Percentiles rank a stretch among this genome's conserved stretches.
phyloP scores from a whole-genome alignment of 1,140 invertebrate species.

The Lordiphosa mommai region DNA sequence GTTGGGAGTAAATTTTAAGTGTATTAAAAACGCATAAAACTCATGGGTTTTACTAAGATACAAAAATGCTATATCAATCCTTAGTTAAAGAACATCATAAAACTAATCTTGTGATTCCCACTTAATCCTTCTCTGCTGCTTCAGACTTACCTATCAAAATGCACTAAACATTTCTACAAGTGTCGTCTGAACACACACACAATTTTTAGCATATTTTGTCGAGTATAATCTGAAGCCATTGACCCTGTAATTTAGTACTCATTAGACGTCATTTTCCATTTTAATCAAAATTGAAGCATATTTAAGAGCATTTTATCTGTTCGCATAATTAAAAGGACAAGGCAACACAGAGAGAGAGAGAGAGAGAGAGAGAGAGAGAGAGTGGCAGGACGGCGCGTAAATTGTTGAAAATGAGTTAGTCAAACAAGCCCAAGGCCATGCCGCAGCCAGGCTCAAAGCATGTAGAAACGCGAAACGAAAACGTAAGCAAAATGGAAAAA shows the following conservation, averaged over 20 bases:
- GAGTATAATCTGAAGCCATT: neutral
- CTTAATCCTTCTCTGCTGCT: too few species aligned
- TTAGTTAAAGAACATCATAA: too few species aligned
- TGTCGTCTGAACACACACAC: too few species aligned
- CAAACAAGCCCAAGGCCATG: slow-evolving; percentile 66
- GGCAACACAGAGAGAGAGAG: neutral
- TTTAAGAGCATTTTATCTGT: slow-evolving; percentile 64
- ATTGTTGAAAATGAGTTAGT: slow-evolving; percentile 74
- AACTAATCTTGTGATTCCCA: too few species aligned
- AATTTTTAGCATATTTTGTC: too few species aligned
- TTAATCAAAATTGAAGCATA: slow-evolving; percentile 41
- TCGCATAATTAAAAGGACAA: slow-evolving; percentile 54
- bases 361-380: too few species aligned
- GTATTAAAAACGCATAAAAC: too few species aligned
- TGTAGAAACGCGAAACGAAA: slow-evolving; percentile 39
- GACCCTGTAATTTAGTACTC: neutral
- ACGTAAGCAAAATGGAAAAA: slow-evolving; percentile 39
- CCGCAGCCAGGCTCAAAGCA: slow-evolving; percentile 36
- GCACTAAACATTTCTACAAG: too few species aligned
- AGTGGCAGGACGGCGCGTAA: slow-evolving; percentile 25
- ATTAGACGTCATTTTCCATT: slow-evolving; percentile 26
- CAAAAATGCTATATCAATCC: too few species aligned
- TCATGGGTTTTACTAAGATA: too few species aligned
- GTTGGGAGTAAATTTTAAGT: too few species aligned
- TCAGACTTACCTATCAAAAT: too few species aligned